These are phyloP conservation scores for Teleopsis dalmanni DNA, from an alignment of 1,140 invertebrate species.

Conservation along the genomic window DNA sequence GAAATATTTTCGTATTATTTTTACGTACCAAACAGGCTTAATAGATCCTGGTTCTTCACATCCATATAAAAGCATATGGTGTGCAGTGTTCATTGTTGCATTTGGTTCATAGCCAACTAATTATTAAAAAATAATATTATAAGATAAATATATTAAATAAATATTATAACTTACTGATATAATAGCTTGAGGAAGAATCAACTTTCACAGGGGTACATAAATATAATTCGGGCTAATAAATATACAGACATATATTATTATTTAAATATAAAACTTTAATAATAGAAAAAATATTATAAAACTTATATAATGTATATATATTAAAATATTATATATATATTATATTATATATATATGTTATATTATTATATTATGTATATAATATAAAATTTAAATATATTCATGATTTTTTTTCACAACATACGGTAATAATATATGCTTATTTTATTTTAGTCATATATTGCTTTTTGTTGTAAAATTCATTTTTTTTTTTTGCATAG, in stretches of 20 bases:
- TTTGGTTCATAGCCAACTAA: constrained; percentile 89
- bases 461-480: too few species aligned
- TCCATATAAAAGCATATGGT: constrained; percentile 95
- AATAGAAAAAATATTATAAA: constrained; percentile 19
- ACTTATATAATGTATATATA: constrained; percentile 3
- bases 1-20: neutral
- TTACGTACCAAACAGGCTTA: constrained; percentile 67
- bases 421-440: too few species aligned
- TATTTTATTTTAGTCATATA: too few species aligned
- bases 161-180: constrained; percentile 56
- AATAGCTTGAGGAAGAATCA: constrained; percentile 60
- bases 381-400: too few species aligned
- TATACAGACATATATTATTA: too few species aligned
- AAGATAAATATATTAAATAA: constrained; percentile 1
- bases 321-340: neutral
- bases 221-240: constrained; percentile 74
- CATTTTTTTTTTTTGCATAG: too few species aligned
- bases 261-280: too few species aligned
- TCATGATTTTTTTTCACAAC: too few species aligned
- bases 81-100: constrained; percentile 80
- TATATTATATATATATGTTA: too few species aligned
- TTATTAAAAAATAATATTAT: constrained; percentile 29
- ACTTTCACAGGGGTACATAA: constrained; percentile 76
- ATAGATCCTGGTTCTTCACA: constrained; percentile 75
- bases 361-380: too few species aligned